These are phyloP conservation scores for Columbina picui DNA, from an alignment of 2,113 vertebrate genomes.

Conservation along the genomic window DNA sequence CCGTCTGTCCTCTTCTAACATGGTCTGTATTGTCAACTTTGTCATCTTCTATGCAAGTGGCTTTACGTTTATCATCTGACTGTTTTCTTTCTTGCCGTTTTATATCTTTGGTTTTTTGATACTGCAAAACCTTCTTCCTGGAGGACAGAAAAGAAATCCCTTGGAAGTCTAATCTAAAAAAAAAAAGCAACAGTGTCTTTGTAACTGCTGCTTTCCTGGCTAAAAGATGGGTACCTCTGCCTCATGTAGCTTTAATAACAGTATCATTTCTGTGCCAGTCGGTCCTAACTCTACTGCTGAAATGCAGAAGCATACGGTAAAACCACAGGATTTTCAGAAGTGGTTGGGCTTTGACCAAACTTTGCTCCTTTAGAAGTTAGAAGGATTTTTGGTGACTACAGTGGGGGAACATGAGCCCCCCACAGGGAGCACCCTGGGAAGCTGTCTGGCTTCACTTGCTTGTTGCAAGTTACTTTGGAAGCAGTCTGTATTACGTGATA, in stretches of 20 bases:
- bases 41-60: not conserved
- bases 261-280: not conserved
- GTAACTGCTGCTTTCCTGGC: not conserved
- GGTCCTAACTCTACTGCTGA: not conserved
- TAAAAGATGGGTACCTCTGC: not conserved
- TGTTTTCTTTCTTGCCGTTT: not conserved
- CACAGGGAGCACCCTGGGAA: not conserved
- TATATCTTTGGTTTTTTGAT: not conserved
- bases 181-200: not conserved
- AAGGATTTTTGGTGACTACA: not conserved
- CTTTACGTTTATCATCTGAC: not conserved
- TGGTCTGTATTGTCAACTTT: not conserved
- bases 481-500: not conserved
- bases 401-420: not conserved
- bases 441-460: not conserved
- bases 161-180: not conserved
- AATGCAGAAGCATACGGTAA: not conserved
- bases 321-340: not conserved
- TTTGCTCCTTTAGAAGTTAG: not conserved
- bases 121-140: constrained; percentile 56
- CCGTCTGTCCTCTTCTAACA: not conserved
- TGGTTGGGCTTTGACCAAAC: not conserved
- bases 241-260: not conserved
- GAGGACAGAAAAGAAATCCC: not conserved
- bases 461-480: not conserved